Conservation (phyloP, 2,888 invertebrate genomes). For the Tetropium fuscum region DNA sequence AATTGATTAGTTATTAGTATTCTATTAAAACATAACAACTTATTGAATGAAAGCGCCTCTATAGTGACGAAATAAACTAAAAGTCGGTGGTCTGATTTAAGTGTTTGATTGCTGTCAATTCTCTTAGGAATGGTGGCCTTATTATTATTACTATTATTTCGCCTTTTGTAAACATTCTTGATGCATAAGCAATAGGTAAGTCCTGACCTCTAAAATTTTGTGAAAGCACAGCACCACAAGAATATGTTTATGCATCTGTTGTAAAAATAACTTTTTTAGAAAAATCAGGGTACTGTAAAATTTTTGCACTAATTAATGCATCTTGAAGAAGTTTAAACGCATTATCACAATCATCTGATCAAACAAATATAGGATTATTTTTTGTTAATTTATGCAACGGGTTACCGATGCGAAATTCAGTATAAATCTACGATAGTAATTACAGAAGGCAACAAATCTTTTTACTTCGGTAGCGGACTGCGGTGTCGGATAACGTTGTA, state of each 20-base stretch:
- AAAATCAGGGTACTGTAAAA: conserved; percentile 35
- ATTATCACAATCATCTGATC: background rate
- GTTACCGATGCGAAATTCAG: conserved; percentile 23
- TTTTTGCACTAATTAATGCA: conserved; percentile 15
- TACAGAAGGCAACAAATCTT: conserved; percentile 23
- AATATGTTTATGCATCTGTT: conserved; percentile 25
- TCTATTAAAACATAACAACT: too few species aligned
- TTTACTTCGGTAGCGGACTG: conserved; percentile 22
- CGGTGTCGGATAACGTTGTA: conserved; percentile 23
- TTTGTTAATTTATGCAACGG: too few species aligned
- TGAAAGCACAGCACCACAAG: conserved; percentile 15
- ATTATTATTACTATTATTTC: too few species aligned
- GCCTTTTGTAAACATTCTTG: conserved; percentile 29
- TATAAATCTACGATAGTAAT: conserved; percentile 27
- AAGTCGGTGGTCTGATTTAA: conserved; percentile 35
- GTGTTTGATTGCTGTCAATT: conserved; percentile 31
- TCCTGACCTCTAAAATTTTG: conserved; percentile 27
- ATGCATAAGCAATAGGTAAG: conserved; percentile 32
- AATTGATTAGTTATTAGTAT: too few species aligned
- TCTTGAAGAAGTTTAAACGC: conserved; percentile 7
- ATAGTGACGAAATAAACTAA: conserved; percentile 36
- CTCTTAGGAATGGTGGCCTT: conserved; percentile 28
- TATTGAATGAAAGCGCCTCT: conserved; percentile 35
- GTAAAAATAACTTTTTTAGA: conserved; percentile 31
- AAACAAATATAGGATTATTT: too few species aligned